phyloP scores from a whole-genome alignment of 37 sponge, comb jelly and placozoan species.

The Eunapius fragilis region DNA sequence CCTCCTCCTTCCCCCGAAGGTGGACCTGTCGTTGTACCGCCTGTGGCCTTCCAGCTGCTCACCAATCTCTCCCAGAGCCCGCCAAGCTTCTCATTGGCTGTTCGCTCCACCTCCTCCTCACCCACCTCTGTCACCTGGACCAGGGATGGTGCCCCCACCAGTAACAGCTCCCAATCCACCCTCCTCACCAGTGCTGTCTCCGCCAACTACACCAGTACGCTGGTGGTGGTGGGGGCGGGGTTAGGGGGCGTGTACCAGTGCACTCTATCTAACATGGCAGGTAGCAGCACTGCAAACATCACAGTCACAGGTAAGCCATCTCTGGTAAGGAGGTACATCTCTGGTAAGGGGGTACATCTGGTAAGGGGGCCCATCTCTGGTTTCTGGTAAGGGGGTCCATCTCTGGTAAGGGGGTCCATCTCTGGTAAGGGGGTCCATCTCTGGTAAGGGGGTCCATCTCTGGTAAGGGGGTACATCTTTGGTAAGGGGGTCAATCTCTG shows the following conservation, averaged over 20 bases:
- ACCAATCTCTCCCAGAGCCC: constrained; percentile 6
- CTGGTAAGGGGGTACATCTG: too few relatives aligned
- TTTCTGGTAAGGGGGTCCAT: too few relatives aligned
- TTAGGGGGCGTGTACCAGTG: constrained; percentile 34
- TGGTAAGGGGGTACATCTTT: too few relatives aligned
- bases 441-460: too few relatives aligned
- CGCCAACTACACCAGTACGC: constrained; percentile 22
- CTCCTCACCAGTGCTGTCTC: constrained; percentile 1
- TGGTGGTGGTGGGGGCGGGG: constrained; percentile 12
- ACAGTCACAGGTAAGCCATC: constrained; percentile 26
- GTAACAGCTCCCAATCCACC: neutral
- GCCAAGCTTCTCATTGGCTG: constrained; percentile 39
- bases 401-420: too few relatives aligned
- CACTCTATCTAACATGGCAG: constrained; percentile 8
- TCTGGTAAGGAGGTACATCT: too few relatives aligned
- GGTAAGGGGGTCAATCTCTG: too few relatives aligned
- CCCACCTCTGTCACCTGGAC: constrained; percentile 50
- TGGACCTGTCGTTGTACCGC: constrained; percentile 22
- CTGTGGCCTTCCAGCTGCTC: constrained; percentile 31
- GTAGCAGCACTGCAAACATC: neutral
- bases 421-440: too few relatives aligned
- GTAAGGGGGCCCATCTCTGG: too few relatives aligned
- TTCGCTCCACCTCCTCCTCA: constrained; percentile 35
- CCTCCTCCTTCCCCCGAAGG: constrained; percentile 3
- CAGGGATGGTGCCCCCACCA: constrained; percentile 9